Percentiles rank a stretch among this genome's conserved stretches.
phyloP scores from a whole-genome alignment of 2,888 invertebrate species.

The Ditula angustiorana region DNA sequence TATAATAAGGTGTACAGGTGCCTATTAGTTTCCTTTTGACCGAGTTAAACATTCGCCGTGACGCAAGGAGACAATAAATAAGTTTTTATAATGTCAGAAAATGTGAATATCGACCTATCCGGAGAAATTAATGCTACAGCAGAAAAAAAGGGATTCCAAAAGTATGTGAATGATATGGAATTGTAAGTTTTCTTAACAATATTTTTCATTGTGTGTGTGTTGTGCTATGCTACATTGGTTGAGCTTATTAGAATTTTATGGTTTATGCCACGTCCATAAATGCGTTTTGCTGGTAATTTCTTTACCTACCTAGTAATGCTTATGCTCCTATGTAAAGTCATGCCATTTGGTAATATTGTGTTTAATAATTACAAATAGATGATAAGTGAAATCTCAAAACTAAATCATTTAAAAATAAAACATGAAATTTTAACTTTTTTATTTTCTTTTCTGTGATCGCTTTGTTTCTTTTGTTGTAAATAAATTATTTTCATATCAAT shows the following conservation, averaged over 20 bases:
- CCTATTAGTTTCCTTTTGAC: background rate
- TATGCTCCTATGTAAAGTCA: too few species aligned
- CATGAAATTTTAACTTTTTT: too few species aligned
- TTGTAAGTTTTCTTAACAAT: slow-evolving; percentile 69
- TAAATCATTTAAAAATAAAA: too few species aligned
- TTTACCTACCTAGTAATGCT: too few species aligned
- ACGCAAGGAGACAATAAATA: background rate
- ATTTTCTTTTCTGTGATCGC: too few species aligned
- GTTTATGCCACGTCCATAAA: slow-evolving; percentile 43
- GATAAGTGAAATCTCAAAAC: too few species aligned
- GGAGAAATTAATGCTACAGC: slow-evolving; percentile 78
- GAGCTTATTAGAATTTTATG: slow-evolving; percentile 42
- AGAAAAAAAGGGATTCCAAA: slow-evolving; percentile 80
- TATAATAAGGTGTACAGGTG: background rate
- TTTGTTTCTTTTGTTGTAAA: too few species aligned
- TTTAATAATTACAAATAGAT: too few species aligned
- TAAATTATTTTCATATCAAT: too few species aligned
- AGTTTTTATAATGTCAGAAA: slow-evolving; percentile 70
- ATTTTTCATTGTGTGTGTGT: slow-evolving; percentile 49
- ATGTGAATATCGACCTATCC: slow-evolving; percentile 78
- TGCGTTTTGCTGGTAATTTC: background rate
- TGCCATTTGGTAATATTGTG: background rate
- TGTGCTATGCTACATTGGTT: slow-evolving; percentile 58
- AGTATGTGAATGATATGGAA: slow-evolving; percentile 83
- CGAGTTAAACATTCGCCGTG: background rate